Evolutionary conservation across 2,888 invertebrate species (phyloP), one percentile per base, ranked within the genome.

Genomic region (Sarcophaga caerulescens): DNA sequence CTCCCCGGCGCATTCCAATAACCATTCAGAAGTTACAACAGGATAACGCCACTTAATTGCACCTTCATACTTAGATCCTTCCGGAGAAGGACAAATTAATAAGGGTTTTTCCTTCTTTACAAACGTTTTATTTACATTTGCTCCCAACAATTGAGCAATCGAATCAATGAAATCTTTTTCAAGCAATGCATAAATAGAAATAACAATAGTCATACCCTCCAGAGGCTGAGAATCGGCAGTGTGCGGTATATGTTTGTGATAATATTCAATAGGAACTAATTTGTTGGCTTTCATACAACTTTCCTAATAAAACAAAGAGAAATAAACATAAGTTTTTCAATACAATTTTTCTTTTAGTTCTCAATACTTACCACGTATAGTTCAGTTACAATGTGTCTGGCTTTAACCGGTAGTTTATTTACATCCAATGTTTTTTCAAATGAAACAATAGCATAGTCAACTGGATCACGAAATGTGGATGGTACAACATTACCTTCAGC

Each of bases 31-130:
- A 0, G 93, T 95, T 0, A 98, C 96, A 1, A 96, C 96, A 0
- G 98, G 98, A 81, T 97, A 93, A 52, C 90, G 95, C 99, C 98
- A 99, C 92, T 97, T 97, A 0, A 96, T 90, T 0, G 97, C 97
- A 0, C 98, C 98, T 62, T 94, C 94, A 91, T 97, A 97, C 91
- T 98, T 99, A 89, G 96, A 96, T 0, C 98, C 98, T 23, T 94
- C 94, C 0, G 97, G 94, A 0, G 94, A 94, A 6, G 96, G 95
- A 87, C 97, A 97, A 4, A 99, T 94, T 0, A 99, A 94, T 92
- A 99, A 97, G 0, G 98, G 98, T 0, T 96, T 96, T 0, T 95
- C 96, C 87, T 94, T 94, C 84, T 95, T 94, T 0, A 95, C 95
- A 91, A 97, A 96, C 70, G 94, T 95, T 88, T 96, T 95, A 90